A percentile compares a stretch with the other conserved stretches of the same genome.
Evolutionary conservation across 2,113 vertebrate species (phyloP).

Genomic region (Myrmecophaga tridactyla): DNA sequence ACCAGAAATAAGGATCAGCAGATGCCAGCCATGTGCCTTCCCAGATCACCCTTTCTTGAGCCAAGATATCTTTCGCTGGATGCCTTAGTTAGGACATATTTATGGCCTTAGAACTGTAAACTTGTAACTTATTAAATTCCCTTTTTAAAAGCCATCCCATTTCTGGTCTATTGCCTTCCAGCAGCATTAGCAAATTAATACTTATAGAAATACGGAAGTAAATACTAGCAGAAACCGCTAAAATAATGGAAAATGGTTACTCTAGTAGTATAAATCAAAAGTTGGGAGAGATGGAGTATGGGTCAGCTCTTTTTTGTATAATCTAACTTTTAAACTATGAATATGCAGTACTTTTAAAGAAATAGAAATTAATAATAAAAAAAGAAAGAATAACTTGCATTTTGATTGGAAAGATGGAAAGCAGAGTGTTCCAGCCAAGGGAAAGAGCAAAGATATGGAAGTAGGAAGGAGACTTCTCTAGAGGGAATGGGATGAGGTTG

Average conservation of each 20-base stretch:
- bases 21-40: too few species aligned
- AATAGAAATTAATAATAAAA: background rate
- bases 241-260: background rate
- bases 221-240: slow-evolving; percentile 36
- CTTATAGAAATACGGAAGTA: background rate
- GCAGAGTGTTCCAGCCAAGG: too few species aligned
- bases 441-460: background rate
- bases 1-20: too few species aligned
- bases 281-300: background rate
- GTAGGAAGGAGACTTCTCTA: background rate
- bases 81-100: too few species aligned
- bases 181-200: too few species aligned
- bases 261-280: slow-evolving; percentile 22
- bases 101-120: too few species aligned
- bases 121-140: too few species aligned
- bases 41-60: too few species aligned
- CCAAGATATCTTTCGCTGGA: too few species aligned
- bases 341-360: slow-evolving; percentile 23
- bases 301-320: slow-evolving; percentile 15
- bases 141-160: too few species aligned
- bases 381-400: background rate
- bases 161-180: too few species aligned
- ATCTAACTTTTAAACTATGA: slow-evolving; percentile 32
- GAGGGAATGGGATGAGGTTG: background rate
- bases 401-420: too few species aligned